Evolutionary conservation across 2,888 invertebrate species (phyloP).

Genomic region (Cerastis leucographa): DNA sequence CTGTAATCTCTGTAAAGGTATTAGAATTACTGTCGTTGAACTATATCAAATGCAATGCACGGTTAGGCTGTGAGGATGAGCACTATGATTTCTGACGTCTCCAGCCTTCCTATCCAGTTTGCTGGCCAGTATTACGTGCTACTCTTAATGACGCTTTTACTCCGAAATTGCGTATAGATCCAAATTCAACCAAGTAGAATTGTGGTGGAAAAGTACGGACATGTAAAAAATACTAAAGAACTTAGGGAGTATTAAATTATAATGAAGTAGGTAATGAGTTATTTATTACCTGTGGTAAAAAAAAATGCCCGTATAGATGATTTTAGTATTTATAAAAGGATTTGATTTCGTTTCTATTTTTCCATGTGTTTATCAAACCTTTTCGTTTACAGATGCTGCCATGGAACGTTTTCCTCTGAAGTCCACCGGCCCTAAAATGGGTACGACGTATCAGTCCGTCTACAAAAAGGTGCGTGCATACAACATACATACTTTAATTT

Average conservation of each 20-base stretch:
- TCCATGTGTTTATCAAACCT: neutral
- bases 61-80: neutral
- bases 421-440: conserved; percentile 82
- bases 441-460: conserved; percentile 86
- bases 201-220: neutral
- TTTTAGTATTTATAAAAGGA: neutral
- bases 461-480: conserved; percentile 82
- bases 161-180: neutral
- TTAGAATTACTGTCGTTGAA: neutral
- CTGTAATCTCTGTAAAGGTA: neutral
- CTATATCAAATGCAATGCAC: neutral
- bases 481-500: neutral
- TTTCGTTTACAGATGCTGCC: conserved; percentile 67
- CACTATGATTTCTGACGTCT: neutral
- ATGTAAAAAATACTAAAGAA: neutral
- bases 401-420: conserved; percentile 89
- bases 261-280: neutral
- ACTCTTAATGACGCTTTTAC: neutral
- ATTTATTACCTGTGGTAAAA: neutral
- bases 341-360: neutral
- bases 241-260: too few species aligned
- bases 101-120: neutral
- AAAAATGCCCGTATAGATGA: too few species aligned
- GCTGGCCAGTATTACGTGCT: neutral
- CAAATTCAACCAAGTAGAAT: neutral